Evolutionary conservation across 2,797 vertebrate genomes (phyloP).

Genomic region (Phylloscopus collybita): DNA sequence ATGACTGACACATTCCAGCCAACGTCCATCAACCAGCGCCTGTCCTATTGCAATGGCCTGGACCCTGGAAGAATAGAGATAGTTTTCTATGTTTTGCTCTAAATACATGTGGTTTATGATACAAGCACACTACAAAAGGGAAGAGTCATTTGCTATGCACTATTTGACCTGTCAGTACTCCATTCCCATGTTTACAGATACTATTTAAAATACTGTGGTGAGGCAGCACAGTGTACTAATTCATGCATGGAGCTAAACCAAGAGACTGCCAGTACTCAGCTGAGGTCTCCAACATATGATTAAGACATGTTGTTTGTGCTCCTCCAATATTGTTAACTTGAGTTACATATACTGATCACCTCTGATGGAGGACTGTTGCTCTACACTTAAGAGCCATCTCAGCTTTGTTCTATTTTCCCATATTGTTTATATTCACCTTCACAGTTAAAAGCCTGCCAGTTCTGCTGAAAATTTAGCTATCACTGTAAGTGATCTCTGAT

Average conservation of each 20-base stretch:
- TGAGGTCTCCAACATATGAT: background rate
- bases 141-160: background rate
- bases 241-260: background rate
- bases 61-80: constrained; percentile 77
- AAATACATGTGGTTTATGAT: background rate
- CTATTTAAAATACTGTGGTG: background rate
- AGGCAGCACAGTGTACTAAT: background rate
- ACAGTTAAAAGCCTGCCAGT: background rate
- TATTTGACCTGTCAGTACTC: background rate
- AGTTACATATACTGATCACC: background rate
- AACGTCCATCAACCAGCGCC: constrained; percentile 94
- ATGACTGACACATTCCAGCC: constrained; percentile 97
- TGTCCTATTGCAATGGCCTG: constrained; percentile 98
- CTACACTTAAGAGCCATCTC: background rate
- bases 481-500: background rate
- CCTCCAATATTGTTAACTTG: background rate
- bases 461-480: background rate
- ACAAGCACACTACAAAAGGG: background rate
- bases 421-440: background rate
- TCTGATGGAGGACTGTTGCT: background rate
- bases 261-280: background rate
- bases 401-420: background rate
- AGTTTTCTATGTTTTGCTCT: background rate
- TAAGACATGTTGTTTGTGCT: background rate
- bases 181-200: background rate